Evolutionary conservation across 2,888 invertebrate species (phyloP), one percentile per base, ranked within the genome.

Genomic region (Spisula solida): DNA sequence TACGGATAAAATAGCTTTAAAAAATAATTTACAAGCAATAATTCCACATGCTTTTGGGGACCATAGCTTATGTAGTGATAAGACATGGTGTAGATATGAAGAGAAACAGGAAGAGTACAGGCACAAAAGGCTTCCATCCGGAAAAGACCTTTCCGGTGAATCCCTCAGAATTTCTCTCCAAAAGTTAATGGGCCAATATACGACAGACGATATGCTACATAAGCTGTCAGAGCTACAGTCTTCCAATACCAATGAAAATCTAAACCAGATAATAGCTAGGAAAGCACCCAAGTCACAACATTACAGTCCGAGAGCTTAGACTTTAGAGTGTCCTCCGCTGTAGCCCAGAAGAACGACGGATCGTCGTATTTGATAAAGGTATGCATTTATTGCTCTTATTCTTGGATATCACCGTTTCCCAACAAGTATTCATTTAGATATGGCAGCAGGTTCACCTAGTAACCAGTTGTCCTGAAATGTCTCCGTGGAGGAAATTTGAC

Each of bases 41-140:
- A 55, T 81, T n/a, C 81, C 81, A 8, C 81, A 81, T 56, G 41
- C 56, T 0, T 81, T 29, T 56, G 55, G 81, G 0, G 41, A 25
- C 5, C 55, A 81, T 25, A 25, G 2, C 25, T 18, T n/a, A n/a
- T n/a, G n/a, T n/a, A n/a, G 12, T 6, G 81, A 81, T 55, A 18
- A 51, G 4, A 18, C 20, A 4, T 51, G 81, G 81, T 81, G 81
- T 48, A 16, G 34, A 12, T 34, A 14, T 5, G 41, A 78, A 25
- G n/a, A n/a, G n/a, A n/a, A n/a, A n/a, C n/a, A n/a, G n/a, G n/a
- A n/a, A 4, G 51, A 81, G 8, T 81, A 81, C 81, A 81, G 14
- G 20, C 81, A 47, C 29, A 81, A 48, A 29, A n/a, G 47, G 8
- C 20, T 81, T 25, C 81, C 81, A 1, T n/a, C 6, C 29, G 20